Percentiles rank a stretch among this genome's conserved stretches.
phyloP scores from a whole-genome alignment of 2,888 invertebrate species.

The Hydroisotoma schaefferi region DNA sequence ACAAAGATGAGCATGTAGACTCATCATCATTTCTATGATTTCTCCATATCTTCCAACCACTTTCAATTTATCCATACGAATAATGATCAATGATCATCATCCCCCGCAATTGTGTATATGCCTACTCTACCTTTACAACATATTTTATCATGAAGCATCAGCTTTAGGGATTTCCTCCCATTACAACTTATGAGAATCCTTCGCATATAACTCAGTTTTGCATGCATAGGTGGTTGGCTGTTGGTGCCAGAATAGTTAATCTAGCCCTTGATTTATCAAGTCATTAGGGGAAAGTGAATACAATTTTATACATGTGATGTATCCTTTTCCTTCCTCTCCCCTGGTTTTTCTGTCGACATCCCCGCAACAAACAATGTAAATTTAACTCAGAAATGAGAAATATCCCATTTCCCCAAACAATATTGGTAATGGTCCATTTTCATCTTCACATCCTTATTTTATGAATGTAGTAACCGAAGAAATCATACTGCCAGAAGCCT shows the following conservation, averaged over 20 bases:
- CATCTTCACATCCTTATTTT: constrained; percentile 9
- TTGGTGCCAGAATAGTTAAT: constrained; percentile 5
- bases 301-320: too few species aligned
- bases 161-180: too few species aligned
- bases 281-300: constrained; percentile 17
- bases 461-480: background rate
- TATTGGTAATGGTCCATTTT: constrained; percentile 17
- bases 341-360: background rate
- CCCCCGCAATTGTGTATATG: too few species aligned
- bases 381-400: background rate
- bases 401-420: constrained; percentile 4
- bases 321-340: background rate
- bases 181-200: too few species aligned
- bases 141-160: too few species aligned
- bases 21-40: constrained; percentile 15
- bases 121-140: too few species aligned
- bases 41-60: constrained; percentile 1
- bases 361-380: background rate
- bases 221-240: background rate
- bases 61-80: background rate
- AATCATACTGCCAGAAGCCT: background rate
- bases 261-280: constrained; percentile 29
- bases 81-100: background rate
- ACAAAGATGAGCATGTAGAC: constrained; percentile 8
- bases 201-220: too few species aligned